Evolutionary conservation across 2,113 vertebrate genomes (phyloP), one percentile per base, ranked within the genome.

Genomic region (Grantiella picta): DNA sequence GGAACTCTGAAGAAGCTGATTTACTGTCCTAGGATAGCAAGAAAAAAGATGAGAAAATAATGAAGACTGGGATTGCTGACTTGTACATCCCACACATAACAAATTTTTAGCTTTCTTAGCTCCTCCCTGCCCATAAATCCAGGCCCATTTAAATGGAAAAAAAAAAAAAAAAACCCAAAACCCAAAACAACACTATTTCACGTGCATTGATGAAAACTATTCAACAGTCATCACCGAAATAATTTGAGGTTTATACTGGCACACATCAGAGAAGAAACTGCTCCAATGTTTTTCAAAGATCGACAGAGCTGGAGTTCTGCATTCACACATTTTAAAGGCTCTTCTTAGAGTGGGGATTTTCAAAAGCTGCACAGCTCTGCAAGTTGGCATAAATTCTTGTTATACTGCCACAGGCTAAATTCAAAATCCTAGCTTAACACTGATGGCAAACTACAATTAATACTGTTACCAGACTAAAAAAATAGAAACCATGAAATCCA

Each of bases 321-420:
- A 73, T 80, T 92, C 64, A 85, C 59, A 80, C 36, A 78, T 92
- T 90, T 85, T 73, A 57, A 84, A 85, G 45, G 60, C 42, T 87
- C 22, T 56, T 75, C 45, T 75, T 92, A 60, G 33, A 93, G 59
- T 1, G 3, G 35, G 56, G 35, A 13, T 80, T 95, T 93, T 84
- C 61, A 80, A 77, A 92, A 97, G 79, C 75, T 91, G 87, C 71
- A 86, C 57, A 82, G 75, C 3, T 7, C 87, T 88, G 70, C 68
- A 93, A 94, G 63, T 60, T 94, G 91, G 90, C 92, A 52, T 59
- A 86, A 94, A 23, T 77, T 88, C 94, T 87, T 86, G 70, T 73
- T 94, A 88, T 31, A 86, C 9, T 78, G 90, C 87, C 80, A 88
- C 0, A 0, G 82, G 85, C 93, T 92, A 82, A 69, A 91, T 82